These are phyloP conservation scores for Cotesia congregata DNA, from an alignment of 2,888 invertebrate genomes.

Conservation along the genomic window DNA sequence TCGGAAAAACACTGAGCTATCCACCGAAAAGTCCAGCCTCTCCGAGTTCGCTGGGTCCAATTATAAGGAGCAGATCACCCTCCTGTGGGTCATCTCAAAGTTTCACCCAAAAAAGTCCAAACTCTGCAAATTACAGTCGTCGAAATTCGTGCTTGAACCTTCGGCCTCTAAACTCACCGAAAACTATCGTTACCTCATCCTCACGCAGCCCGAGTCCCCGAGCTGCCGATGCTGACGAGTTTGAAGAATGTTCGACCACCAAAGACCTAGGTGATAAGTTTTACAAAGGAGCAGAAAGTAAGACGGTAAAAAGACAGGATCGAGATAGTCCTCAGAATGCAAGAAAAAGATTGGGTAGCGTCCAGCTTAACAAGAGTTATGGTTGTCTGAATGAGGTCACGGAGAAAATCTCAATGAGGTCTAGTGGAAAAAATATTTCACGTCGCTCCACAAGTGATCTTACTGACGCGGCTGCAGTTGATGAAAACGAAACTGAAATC, in stretches of 20 bases:
- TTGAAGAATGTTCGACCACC: slow-evolving; percentile 36
- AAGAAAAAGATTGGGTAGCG: slow-evolving; percentile 43
- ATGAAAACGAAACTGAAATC: slow-evolving; percentile 72
- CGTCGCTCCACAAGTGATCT: slow-evolving; percentile 86
- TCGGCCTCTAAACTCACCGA: slow-evolving; percentile 56
- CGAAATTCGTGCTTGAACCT: slow-evolving; percentile 57
- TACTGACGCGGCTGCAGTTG: slow-evolving; percentile 72
- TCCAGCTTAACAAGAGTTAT: slow-evolving; percentile 63
- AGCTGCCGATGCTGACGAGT: slow-evolving; percentile 31
- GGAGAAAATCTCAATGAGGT: slow-evolving; percentile 42
- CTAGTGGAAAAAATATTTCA: slow-evolving; percentile 40
- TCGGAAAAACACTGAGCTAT: slow-evolving; percentile 61
- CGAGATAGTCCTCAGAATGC: slow-evolving; percentile 38
- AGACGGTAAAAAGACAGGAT: slow-evolving; percentile 34
- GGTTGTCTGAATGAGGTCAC: slow-evolving; percentile 57
- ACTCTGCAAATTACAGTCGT: slow-evolving; percentile 51
- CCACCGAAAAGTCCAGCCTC: slow-evolving; percentile 58
- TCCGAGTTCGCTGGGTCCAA: slow-evolving; percentile 41
- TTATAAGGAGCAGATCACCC: slow-evolving; percentile 47
- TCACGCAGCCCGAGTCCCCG: slow-evolving; percentile 28
- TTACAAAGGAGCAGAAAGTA: slow-evolving; percentile 31
- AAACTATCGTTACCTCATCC: slow-evolving; percentile 54
- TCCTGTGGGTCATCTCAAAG: slow-evolving; percentile 48
- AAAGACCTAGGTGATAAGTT: slow-evolving; percentile 30
- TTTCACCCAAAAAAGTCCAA: slow-evolving; percentile 53